Evolutionary conservation across 2,797 vertebrate genomes (phyloP).

Genomic region (Coregonus suidteri): DNA sequence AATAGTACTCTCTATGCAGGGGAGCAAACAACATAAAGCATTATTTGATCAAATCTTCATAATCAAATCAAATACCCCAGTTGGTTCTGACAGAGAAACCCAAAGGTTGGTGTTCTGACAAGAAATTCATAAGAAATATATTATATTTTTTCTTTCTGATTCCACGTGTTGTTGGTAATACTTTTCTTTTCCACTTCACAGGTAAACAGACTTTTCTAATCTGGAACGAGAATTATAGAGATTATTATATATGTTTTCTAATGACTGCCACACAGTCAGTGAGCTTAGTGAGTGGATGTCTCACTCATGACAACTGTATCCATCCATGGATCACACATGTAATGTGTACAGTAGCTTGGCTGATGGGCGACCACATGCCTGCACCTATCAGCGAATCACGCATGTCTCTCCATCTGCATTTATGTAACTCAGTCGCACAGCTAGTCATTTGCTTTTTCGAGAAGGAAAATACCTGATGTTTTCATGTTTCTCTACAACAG

Average conservation of each 20-base stretch:
- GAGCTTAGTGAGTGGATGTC: background rate
- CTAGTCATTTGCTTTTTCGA: background rate
- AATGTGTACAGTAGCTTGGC: background rate
- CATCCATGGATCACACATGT: background rate
- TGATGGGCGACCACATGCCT: background rate
- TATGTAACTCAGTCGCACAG: background rate
- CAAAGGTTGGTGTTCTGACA: background rate
- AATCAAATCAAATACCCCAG: slow-evolving; percentile 39
- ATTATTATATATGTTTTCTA: too few relatives aligned
- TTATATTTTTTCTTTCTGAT: background rate
- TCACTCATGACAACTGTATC: too few relatives aligned
- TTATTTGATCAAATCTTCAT: slow-evolving; percentile 43
- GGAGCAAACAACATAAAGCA: slow-evolving; percentile 41
- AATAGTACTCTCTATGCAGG: slow-evolving; percentile 18
- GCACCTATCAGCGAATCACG: background rate
- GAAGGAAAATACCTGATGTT: background rate
- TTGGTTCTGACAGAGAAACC: slow-evolving; percentile 27
- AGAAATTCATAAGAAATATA: background rate
- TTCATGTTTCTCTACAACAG: too few relatives aligned
- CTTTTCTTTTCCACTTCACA: background rate
- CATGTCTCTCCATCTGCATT: too few relatives aligned
- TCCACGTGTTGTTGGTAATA: background rate
- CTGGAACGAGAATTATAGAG: background rate
- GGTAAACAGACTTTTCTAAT: background rate
- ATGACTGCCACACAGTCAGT: background rate